Conservation (phyloP, 2,113 vertebrate species). For the Promerops cafer region DNA sequence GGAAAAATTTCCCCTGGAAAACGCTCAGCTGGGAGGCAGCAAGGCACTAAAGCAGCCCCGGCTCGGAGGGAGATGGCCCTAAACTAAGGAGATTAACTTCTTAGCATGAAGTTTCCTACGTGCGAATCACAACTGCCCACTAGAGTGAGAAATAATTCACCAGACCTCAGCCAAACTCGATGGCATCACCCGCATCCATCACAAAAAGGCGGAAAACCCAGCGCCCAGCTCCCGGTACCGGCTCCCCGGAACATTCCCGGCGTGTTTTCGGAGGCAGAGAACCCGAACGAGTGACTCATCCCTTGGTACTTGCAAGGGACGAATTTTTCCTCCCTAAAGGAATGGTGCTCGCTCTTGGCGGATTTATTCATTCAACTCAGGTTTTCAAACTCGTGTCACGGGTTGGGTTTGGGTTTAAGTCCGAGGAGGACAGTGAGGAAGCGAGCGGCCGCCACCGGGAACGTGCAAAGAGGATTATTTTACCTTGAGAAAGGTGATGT, state of each 20-base stretch:
- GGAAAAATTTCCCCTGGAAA: background rate
- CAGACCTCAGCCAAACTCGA: background rate
- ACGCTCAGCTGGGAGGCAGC: background rate
- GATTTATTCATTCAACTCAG: slow-evolving; percentile 64
- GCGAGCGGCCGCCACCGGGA: background rate
- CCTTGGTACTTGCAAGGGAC: slow-evolving; percentile 57
- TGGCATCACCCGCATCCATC: background rate
- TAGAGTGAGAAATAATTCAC: slow-evolving; percentile 46
- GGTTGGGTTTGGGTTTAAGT: slow-evolving; percentile 22
- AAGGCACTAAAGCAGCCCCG: background rate
- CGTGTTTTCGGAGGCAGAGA: slow-evolving; percentile 28
- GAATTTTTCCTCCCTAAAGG: slow-evolving; percentile 48
- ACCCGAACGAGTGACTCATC: slow-evolving; percentile 70
- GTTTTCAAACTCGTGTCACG: slow-evolving; percentile 46
- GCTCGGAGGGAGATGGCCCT: slow-evolving; percentile 28
- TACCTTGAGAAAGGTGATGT: slow-evolving; percentile 58
- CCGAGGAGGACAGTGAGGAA: slow-evolving; percentile 23
- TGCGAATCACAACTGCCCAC: slow-evolving; percentile 62
- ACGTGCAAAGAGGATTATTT: slow-evolving; percentile 45
- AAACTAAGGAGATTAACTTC: slow-evolving; percentile 63
- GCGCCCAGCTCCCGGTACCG: background rate
- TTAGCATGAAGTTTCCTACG: slow-evolving; percentile 63
- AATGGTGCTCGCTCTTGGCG: slow-evolving; percentile 16
- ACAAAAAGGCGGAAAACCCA: background rate
- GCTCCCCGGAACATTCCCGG: slow-evolving; percentile 25